A percentile compares a stretch with the other conserved stretches of the same genome.
Conservation (phyloP, 2,113 vertebrate genomes). For the Toxostoma redivivum region DNA sequence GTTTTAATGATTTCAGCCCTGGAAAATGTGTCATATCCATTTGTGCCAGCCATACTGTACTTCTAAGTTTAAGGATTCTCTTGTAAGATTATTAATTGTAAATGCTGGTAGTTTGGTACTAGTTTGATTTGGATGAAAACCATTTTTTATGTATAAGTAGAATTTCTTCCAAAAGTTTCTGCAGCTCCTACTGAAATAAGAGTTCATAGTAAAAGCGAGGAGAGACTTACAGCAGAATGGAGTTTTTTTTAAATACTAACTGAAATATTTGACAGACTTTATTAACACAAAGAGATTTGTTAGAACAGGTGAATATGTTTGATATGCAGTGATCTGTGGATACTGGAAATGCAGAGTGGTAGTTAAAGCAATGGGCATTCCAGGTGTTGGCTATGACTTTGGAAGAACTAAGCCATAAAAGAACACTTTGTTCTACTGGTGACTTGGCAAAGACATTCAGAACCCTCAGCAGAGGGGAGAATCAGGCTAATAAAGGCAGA, state of each 20-base stretch:
- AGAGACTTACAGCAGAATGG: not conserved
- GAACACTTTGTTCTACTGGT: not conserved
- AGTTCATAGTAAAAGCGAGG: not conserved
- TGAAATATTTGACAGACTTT: not conserved
- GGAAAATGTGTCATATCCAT: not conserved
- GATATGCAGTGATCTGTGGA: not conserved
- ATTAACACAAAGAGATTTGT: not conserved
- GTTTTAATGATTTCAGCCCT: slow-evolving; percentile 29
- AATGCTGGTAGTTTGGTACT: not conserved
- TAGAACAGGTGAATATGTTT: not conserved
- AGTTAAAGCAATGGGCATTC: not conserved
- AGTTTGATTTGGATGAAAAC: not conserved
- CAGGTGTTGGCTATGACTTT: not conserved
- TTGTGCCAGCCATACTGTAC: not conserved
- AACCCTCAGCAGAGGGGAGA: not conserved
- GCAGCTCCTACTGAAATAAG: not conserved
- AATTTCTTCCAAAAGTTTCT: not conserved
- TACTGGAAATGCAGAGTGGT: not conserved
- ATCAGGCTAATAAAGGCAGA: not conserved
- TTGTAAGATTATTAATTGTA: not conserved
- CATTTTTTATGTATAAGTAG: not conserved
- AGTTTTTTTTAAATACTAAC: not conserved
- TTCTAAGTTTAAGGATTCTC: not conserved
- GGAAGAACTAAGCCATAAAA: not conserved
- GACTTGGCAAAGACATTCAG: not conserved